Base-by-base conservation (phyloP, 2,113 vertebrate species). In the Semicossyphus pulcher region DNA sequence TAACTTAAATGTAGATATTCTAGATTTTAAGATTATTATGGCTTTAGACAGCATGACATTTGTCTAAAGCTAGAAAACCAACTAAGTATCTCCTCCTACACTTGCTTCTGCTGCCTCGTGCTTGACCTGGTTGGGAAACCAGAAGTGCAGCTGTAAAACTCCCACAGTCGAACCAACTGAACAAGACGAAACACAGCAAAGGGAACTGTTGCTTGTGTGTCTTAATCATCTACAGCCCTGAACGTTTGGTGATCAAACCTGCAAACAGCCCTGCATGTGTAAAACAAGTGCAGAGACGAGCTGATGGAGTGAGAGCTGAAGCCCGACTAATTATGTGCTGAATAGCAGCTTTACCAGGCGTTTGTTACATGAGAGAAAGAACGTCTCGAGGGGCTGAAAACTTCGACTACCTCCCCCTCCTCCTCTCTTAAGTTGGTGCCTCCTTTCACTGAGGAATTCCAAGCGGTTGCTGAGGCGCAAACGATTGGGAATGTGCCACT, bases 371-470 rank as follows among this genome's bases (percentile, higher is more conserved):
- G 51, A 77, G 59, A 81, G 85, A 86, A 83, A 72, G 78, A 72
- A 74, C 18, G 10, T 20, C 36, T 39, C 4, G 45, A 71, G 69
- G 72, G 54, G 72, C 64, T 54, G 78, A 70, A 80, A 75, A 76
- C 78, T 66, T 56, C 37, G 1, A 16, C n/a, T 16, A 9, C 12
- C 5, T 29, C 34, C 20, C 8, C 37, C 31, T 37, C 20, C 73
- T 20, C n/a, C 63, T 36, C 68, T 72, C 68, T 34, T 68, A 54
- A 72, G 54, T 61, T 11, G 77, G 67, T 71, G 74, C 86, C 84
- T 87, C 84, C 82, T 91, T 89, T 88, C 78, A 80, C 86, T 29
- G 78, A 81, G 80, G 88, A 91, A 95, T 95, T 95, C 93, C 92
- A 88, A 86, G 76, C 61, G 91, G 76, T 86, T 86, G 85, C 78